phyloP scores from a whole-genome alignment of 2,888 invertebrate species.

The Subacronicta megacephala region DNA sequence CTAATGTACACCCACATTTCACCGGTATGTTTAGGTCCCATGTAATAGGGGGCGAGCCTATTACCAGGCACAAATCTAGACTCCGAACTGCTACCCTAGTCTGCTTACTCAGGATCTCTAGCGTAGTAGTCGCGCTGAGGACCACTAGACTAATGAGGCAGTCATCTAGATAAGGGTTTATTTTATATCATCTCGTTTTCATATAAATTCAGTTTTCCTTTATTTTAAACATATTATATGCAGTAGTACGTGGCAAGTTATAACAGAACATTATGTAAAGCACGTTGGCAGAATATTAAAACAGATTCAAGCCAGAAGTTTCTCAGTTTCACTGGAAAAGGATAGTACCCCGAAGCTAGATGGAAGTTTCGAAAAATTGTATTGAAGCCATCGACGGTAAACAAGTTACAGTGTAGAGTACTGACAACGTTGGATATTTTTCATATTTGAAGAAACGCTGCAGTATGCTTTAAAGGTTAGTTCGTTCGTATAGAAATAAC shows the following conservation, averaged over 20 bases:
- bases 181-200: too few relatives aligned
- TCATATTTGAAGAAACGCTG: neutral
- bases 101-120: too few relatives aligned
- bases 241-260: neutral
- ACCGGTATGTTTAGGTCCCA: too few relatives aligned
- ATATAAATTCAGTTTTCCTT: too few relatives aligned
- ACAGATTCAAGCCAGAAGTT: neutral
- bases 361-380: neutral
- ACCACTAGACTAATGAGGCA: too few relatives aligned
- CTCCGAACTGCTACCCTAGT: too few relatives aligned
- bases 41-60: too few relatives aligned
- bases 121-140: too few relatives aligned
- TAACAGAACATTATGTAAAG: neutral
- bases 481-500: neutral
- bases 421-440: neutral
- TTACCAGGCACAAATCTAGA: too few relatives aligned
- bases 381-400: constrained; percentile 1
- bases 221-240: too few relatives aligned
- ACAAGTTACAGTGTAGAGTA: neutral
- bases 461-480: neutral
- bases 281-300: neutral
- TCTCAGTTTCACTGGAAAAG: neutral
- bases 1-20: too few relatives aligned
- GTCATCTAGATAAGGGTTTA: too few relatives aligned
- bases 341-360: neutral